phyloP scores from a whole-genome alignment of 1,140 invertebrate species.

The Dreissena polymorpha region DNA sequence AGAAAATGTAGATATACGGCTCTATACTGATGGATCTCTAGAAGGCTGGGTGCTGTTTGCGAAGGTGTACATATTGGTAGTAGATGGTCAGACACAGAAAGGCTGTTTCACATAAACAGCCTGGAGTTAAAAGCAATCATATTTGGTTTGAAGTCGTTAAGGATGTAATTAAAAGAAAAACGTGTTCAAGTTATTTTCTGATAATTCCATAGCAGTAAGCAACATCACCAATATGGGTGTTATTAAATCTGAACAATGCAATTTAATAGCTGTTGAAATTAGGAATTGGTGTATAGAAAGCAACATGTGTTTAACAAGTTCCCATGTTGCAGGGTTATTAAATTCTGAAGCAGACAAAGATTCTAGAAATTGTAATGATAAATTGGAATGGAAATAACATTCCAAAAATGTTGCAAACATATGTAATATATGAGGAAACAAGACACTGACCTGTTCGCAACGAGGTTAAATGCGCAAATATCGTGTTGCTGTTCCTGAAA shows the following conservation, averaged over 20 bases:
- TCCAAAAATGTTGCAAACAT: conserved; percentile 38
- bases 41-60: conserved; percentile 37
- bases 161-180: neutral
- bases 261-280: no score
- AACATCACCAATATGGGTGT: conserved; percentile 55
- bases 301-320: no score
- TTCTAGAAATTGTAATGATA: no score
- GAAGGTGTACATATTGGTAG: no score
- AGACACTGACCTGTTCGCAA: conserved; percentile 14
- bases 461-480: conserved; percentile 23
- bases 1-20: neutral
- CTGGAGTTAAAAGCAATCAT: conserved; percentile 33
- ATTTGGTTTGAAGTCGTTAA: conserved; percentile 34
- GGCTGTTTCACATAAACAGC: no score
- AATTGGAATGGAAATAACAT: conserved; percentile 53
- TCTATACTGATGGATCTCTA: conserved; percentile 32
- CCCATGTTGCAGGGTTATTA: no score
- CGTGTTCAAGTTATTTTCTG: conserved; percentile 38
- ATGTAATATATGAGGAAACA: conserved; percentile 5
- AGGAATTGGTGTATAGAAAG: no score
- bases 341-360: no score
- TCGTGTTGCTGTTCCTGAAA: neutral
- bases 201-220: conserved; percentile 52
- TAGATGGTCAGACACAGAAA: no score
- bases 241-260: no score